These are phyloP conservation scores for Eciton burchellii DNA, from an alignment of 1,140 invertebrate genomes.

Conservation along the genomic window DNA sequence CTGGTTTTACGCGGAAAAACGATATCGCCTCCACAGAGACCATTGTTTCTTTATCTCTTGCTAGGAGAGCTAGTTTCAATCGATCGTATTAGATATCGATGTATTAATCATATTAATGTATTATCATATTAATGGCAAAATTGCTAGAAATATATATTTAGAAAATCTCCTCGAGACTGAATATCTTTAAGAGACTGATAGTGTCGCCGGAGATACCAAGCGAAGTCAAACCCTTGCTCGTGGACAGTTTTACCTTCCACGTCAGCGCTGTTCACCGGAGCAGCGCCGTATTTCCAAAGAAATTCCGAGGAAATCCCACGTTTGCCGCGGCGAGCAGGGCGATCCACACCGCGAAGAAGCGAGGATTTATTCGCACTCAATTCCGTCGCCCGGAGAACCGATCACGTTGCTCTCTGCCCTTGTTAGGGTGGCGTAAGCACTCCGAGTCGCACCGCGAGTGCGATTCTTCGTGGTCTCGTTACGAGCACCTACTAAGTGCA, in stretches of 20 bases:
- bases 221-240: neutral
- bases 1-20: too few species aligned
- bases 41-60: too few species aligned
- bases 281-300: neutral
- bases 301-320: neutral
- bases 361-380: neutral
- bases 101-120: too few species aligned
- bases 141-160: too few species aligned
- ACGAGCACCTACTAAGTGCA: conserved; percentile 70
- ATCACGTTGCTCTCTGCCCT: neutral
- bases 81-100: too few species aligned
- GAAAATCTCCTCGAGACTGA: too few species aligned
- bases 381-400: neutral
- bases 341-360: neutral
- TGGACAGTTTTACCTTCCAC: conserved; percentile 49
- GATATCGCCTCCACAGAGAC: too few species aligned
- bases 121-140: too few species aligned
- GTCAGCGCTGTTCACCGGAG: neutral
- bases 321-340: neutral
- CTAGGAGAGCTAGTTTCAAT: too few species aligned
- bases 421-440: neutral
- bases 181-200: too few species aligned
- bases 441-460: neutral
- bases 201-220: neutral
- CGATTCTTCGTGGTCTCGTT: conserved; percentile 66